A percentile compares a stretch with the other conserved stretches of the same genome.
Evolutionary conservation across 2,113 vertebrate species (phyloP).

Genomic region (Dromaius novaehollandiae): DNA sequence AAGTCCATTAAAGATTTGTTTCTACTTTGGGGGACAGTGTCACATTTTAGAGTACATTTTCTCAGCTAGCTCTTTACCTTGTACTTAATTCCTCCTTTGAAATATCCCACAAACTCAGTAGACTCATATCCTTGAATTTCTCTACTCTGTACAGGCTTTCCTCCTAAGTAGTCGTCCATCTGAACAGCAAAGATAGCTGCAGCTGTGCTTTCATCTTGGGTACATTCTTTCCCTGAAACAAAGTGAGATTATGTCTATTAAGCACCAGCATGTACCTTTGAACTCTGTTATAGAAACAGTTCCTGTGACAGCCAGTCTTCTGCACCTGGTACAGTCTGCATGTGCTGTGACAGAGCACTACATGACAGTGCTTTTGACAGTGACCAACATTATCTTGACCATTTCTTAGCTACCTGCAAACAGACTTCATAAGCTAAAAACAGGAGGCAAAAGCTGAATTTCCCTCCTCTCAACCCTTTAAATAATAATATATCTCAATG

Average conservation of each 20-base stretch:
- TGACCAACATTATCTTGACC: not conserved
- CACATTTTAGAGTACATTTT: not conserved
- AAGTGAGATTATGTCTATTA: not conserved
- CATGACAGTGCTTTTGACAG: no score
- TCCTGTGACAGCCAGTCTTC: not conserved
- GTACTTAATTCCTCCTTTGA: slow-evolving; percentile 93
- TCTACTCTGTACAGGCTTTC: slow-evolving; percentile 89
- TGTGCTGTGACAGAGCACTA: not conserved
- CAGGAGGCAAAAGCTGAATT: not conserved
- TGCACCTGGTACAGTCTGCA: not conserved
- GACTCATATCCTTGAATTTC: slow-evolving; percentile 93
- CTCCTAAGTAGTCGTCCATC: slow-evolving; percentile 92
- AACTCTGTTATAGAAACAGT: not conserved
- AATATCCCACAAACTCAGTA: slow-evolving; percentile 88
- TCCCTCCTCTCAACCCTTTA: not conserved
- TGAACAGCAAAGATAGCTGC: slow-evolving; percentile 92
- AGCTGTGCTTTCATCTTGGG: slow-evolving; percentile 92
- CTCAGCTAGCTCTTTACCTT: slow-evolving; percentile 76
- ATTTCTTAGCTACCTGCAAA: not conserved
- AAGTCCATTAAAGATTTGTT: not conserved
- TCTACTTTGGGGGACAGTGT: not conserved
- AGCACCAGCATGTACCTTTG: not conserved
- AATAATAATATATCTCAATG: not conserved
- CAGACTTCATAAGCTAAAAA: not conserved
- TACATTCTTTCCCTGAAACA: slow-evolving; percentile 87